These are phyloP conservation scores for Cataglyphis cursor DNA, from an alignment of 2,888 invertebrate species.

Conservation along the genomic window DNA sequence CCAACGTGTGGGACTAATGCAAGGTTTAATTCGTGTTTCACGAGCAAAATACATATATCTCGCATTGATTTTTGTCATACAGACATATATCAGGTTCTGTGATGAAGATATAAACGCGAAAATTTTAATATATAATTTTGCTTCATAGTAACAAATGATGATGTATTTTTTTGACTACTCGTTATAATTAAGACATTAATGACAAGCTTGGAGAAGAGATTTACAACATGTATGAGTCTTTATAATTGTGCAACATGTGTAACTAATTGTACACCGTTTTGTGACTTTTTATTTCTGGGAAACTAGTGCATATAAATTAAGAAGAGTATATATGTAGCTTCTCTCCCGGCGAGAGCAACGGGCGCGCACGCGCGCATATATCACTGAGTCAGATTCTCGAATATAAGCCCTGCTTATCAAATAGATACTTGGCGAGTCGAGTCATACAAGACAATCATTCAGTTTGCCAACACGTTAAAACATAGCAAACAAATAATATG, in stretches of 20 bases:
- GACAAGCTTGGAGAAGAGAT: neutral
- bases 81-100: neutral
- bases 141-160: neutral
- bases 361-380: constrained; percentile 7
- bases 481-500: no score
- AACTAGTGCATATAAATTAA: neutral
- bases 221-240: neutral
- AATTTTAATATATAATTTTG: neutral
- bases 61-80: neutral
- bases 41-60: neutral
- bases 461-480: constrained; percentile 20
- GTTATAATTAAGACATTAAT: neutral
- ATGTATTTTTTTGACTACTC: neutral
- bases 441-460: constrained; percentile 21
- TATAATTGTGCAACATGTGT: neutral
- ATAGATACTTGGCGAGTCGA: constrained; percentile 20
- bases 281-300: neutral
- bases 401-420: constrained; percentile 30
- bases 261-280: neutral
- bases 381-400: constrained; percentile 12
- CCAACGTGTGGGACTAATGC: neutral
- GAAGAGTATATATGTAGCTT: neutral
- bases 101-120: neutral
- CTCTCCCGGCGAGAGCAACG: neutral
- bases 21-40: constrained; percentile 9